These are phyloP conservation scores for Hydrophis major DNA, from an alignment of 2,797 vertebrate genomes.

Conservation along the genomic window DNA sequence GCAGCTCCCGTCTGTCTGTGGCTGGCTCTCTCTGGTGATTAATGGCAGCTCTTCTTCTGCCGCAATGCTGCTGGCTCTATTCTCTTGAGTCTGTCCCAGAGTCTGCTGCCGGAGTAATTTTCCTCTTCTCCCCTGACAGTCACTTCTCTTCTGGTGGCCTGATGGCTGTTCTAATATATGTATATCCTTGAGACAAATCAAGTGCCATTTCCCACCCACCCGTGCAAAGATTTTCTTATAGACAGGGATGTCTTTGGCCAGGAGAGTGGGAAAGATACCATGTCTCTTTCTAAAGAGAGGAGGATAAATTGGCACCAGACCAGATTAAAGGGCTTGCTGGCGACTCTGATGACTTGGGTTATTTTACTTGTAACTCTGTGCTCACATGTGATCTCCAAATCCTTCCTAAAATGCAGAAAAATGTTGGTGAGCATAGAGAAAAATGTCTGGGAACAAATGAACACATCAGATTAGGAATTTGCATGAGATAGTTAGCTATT, in stretches of 20 bases:
- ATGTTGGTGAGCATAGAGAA: not conserved
- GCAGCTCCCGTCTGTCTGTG: not conserved
- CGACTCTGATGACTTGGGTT: not conserved
- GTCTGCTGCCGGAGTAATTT: not conserved
- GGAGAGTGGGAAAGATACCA: constrained; percentile 6
- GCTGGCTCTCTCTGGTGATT: constrained; percentile 17
- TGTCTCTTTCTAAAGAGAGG: not conserved
- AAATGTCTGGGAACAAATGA: not conserved
- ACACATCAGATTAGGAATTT: not conserved
- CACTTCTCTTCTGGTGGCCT: constrained; percentile 2
- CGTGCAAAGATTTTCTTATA: not conserved
- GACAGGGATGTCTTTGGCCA: constrained; percentile 8
- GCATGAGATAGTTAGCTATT: not conserved
- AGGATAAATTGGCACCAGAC: not conserved
- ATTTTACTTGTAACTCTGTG: not conserved
- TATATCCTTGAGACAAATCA: not conserved
- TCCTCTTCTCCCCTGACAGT: constrained; percentile 21
- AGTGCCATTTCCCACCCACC: not conserved
- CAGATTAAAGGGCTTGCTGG: not conserved
- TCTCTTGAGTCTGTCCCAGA: constrained; percentile 18
- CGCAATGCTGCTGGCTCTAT: constrained; percentile 13
- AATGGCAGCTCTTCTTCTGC: constrained; percentile 4
- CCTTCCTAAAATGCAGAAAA: not conserved
- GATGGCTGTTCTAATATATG: not conserved
- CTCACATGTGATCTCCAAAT: not conserved